Evolutionary conservation across 2,888 invertebrate genomes (phyloP), one percentile per base, ranked within the genome.

Genomic region (Euproctis similis): DNA sequence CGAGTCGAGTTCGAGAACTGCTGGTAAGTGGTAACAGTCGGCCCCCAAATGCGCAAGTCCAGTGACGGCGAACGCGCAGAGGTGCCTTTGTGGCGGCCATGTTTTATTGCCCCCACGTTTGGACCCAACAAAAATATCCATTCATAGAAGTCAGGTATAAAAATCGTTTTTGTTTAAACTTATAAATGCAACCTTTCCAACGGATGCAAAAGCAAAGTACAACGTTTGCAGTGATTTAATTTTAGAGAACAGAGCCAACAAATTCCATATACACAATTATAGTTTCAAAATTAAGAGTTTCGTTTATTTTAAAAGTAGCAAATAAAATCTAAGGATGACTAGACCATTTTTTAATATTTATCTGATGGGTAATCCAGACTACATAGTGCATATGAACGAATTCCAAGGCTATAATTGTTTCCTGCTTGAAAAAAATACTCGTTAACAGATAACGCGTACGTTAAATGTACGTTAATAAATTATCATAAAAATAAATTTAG

Each of bases 71-170:
- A 78, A 80, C 58, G 67, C 78, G 77, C 74, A 66, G 62, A 73
- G 70, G 74, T 73, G 70, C 75, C 75, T 76, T 76, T 78, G 69
- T 63, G 69, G 65, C 78, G 56, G 78, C 80, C 81, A 82, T 81
- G 60, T 72, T 78, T 80, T 72, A 70, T 75, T 71, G 61, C 63
- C 51, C 52, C 60, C n/a, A 68, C 75, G 75, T 72, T 58, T 50
- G 53, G 50, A 43, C 61, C 64, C 61, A 59, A 73, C 69, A 47
- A 68, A 73, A 76, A 72, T 74, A 72, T 59, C 65, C 75, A 76
- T 81, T 80, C 75, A 80, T 77, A 72, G 71, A 53, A 66, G 63
- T 65, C 81, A 82, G 81, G 81, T 81, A 82, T 70, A 80, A 71
- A 72, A 67, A 70, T 60, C n/a, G n/a, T 53, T 59, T 49, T 51